Base-by-base conservation (phyloP, 2,888 invertebrate genomes). In the Epirrhoe tristata region DNA sequence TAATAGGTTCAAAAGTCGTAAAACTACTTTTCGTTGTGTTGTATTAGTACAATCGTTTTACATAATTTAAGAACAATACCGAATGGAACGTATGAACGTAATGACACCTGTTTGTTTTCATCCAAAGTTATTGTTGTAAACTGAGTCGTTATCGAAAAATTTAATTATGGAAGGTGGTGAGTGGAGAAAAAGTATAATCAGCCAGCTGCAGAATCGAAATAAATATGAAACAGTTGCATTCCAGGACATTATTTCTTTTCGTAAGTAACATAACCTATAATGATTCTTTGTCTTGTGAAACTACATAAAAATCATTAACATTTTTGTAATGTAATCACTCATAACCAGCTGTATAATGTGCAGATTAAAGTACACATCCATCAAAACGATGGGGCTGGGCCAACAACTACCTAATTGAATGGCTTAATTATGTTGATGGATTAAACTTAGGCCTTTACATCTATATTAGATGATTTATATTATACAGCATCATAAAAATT, bases 191-290 rank as follows among this genome's bases (percentile, higher is more conserved):
- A 94, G 93, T 80, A 95, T 98, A 81, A 91, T 97, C 77, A 92
- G 90, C 78, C 96, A 96, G 82, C 86, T 98, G 69, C 96, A 96
- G 68, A 94, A 95, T 69, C 94, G 98, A 81, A 97, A 98, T 88
- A 96, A 95, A 87, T 94, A 94, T 70, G 96, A 98, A 93, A 96
- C 96, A 24, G 89, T 94, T 68, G 95, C 96, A 79, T 98, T 97
- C 87, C 95, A 96, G 77, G 97, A 97, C 82, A 94, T 98, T 71
- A 96, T 98, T 78, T 89, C 95, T 75, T 96, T 97, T 89, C 97
- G 97, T 98, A 95, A 96, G 97, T 94, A 83, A 83, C 82, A 78
- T 89, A 90, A 90, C 89, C 88, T 87, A 76, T 74, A 43, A 31
- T 52, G 70, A 56, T 62, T 74, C 77, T 80, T 81, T 81, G 79